Evolutionary conservation across 2,797 vertebrate genomes (phyloP).

Genomic region (Melanotaenia trifasciata): DNA sequence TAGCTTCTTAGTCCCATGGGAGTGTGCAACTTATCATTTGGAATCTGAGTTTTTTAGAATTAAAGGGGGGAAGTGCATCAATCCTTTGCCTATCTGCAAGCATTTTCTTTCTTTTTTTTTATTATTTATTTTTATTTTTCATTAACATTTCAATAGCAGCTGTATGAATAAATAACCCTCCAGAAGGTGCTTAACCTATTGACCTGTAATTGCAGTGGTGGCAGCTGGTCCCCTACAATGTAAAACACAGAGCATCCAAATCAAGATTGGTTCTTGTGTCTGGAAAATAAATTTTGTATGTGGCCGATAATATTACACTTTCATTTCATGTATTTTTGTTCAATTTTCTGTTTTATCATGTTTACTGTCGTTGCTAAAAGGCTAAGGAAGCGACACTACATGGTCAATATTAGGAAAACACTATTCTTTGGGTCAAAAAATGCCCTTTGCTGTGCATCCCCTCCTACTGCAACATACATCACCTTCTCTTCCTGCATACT

Average conservation of each 20-base stretch:
- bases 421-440: neutral
- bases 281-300: neutral
- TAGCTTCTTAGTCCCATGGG: slow-evolving; percentile 62
- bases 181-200: slow-evolving; percentile 67
- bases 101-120: slow-evolving; percentile 7
- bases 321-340: neutral
- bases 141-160: slow-evolving; percentile 56
- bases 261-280: neutral
- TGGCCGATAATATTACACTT: neutral
- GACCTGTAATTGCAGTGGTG: slow-evolving; percentile 61
- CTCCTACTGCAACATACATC: neutral
- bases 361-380: neutral
- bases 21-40: slow-evolving; percentile 77
- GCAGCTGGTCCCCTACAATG: slow-evolving; percentile 65
- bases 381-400: neutral
- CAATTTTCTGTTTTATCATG: neutral
- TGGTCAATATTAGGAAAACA: neutral
- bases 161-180: slow-evolving; percentile 64
- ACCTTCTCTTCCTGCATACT: no score
- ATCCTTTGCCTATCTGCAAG: slow-evolving; percentile 40
- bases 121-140: slow-evolving; percentile 50
- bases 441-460: no score
- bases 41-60: slow-evolving; percentile 71
- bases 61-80: slow-evolving; percentile 26
- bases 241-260: neutral